These are phyloP conservation scores for Drosophila emarginata DNA, from an alignment of 2,888 invertebrate genomes.

Conservation along the genomic window DNA sequence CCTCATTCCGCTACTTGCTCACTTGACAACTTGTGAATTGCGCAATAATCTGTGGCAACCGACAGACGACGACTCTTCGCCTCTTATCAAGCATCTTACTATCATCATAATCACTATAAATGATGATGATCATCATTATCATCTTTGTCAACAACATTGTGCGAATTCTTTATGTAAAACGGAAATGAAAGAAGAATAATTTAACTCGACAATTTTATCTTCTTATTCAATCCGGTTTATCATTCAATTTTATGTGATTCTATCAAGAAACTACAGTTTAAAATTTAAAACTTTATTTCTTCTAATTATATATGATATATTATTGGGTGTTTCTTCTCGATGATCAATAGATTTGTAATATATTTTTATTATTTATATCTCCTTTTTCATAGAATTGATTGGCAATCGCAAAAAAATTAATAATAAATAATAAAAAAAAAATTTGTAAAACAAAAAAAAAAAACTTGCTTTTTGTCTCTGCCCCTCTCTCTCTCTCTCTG, in stretches of 20 bases:
- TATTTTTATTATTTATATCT: too few relatives aligned
- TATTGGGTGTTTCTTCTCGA: conserved; percentile 10
- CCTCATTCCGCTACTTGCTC: conserved; percentile 1
- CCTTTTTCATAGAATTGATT: conserved; percentile 40
- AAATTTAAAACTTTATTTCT: neutral
- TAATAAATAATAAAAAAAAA: too few relatives aligned
- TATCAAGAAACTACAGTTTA: too few relatives aligned
- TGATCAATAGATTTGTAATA: conserved; percentile 14
- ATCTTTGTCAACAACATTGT: neutral
- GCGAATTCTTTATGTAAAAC: conserved; percentile 21
- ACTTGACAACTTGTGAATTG: conserved; percentile 24
- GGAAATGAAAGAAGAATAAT: conserved; percentile 36
- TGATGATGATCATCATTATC: neutral
- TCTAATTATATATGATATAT: neutral
- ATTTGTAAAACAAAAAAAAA: neutral
- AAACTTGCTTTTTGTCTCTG: neutral
- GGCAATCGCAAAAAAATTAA: conserved; percentile 29
- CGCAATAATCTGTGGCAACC: conserved; percentile 17
- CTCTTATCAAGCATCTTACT: neutral
- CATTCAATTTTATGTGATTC: neutral
- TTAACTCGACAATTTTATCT: neutral
- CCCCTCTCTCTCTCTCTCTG: too few relatives aligned
- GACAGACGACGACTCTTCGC: too few relatives aligned
- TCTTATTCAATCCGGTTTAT: conserved; percentile 57
- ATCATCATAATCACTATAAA: neutral